Percentiles rank a stretch among this genome's conserved stretches.
Evolutionary conservation across 92 coral and sea anemone genomes (phyloP).

Genomic region (Porites lobata): DNA sequence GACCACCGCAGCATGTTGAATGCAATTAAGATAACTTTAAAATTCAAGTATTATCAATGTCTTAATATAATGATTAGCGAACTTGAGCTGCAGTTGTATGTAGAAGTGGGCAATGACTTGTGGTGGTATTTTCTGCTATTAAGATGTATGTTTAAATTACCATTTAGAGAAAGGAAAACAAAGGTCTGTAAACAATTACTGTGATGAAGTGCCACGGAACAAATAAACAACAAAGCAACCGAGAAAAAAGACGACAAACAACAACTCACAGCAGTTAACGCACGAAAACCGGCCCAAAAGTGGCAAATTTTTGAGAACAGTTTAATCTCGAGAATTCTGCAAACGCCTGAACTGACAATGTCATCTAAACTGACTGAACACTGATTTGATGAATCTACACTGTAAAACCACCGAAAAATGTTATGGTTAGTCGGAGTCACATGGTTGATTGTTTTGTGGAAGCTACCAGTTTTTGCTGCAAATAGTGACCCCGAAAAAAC

Average conservation of each 20-base stretch:
- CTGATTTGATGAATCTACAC: no score
- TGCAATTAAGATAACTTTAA: constrained; percentile 10
- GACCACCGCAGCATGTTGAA: neutral
- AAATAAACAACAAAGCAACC: neutral
- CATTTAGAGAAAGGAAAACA: neutral
- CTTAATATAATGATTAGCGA: neutral
- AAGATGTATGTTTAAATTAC: neutral
- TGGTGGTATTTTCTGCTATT: neutral
- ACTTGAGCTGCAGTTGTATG: no score
- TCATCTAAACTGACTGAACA: no score
- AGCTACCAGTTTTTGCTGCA: neutral
- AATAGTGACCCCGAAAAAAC: neutral
- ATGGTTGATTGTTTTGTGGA: no score
- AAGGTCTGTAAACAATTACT: neutral
- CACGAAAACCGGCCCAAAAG: neutral
- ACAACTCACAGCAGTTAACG: neutral
- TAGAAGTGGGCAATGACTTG: no score
- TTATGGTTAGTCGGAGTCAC: neutral
- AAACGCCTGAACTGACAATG: no score
- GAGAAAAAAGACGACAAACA: neutral
- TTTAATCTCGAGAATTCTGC: no score
- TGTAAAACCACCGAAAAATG: neutral
- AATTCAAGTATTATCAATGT: neutral
- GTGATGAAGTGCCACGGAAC: neutral
- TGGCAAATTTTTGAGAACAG: neutral